These are phyloP conservation scores for Zosterops borbonicus DNA, from an alignment of 2,113 vertebrate genomes.

Conservation along the genomic window DNA sequence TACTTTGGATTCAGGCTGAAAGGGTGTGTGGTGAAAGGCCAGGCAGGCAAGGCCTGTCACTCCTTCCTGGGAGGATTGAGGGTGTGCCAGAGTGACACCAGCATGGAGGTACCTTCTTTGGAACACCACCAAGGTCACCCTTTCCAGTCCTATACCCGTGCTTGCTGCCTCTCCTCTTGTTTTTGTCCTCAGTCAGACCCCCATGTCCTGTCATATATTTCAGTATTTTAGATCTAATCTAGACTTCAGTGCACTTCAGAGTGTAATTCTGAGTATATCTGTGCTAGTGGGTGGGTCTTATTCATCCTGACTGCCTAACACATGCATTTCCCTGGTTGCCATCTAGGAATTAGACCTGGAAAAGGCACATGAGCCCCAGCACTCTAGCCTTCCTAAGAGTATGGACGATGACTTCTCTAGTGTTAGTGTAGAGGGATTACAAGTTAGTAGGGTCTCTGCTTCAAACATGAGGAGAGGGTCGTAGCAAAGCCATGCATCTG, in stretches of 20 bases:
- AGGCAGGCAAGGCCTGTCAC: neutral
- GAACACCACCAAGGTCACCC: accelerated
- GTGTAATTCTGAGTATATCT: neutral
- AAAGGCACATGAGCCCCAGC: accelerated
- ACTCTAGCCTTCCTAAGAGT: neutral
- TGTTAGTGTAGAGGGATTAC: neutral
- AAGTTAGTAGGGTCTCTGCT: neutral
- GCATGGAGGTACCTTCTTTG: neutral
- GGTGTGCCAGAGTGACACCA: neutral
- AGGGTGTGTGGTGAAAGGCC: accelerated
- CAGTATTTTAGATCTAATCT: neutral
- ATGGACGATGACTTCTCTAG: neutral
- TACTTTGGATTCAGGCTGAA: neutral
- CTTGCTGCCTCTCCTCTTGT: neutral
- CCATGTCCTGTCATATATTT: accelerated
- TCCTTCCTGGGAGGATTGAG: neutral
- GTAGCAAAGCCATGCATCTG: neutral
- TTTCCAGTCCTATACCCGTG: neutral
- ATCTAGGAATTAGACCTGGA: neutral
- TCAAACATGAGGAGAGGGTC: neutral
- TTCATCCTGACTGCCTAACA: neutral
- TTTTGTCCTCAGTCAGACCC: neutral
- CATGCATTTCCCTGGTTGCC: neutral
- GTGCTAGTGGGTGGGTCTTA: neutral
- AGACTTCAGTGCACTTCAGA: neutral